phyloP scores from a whole-genome alignment of 30 jellyfish, hydroid and myxozoan genomes.

The Turritopsis rubra region DNA sequence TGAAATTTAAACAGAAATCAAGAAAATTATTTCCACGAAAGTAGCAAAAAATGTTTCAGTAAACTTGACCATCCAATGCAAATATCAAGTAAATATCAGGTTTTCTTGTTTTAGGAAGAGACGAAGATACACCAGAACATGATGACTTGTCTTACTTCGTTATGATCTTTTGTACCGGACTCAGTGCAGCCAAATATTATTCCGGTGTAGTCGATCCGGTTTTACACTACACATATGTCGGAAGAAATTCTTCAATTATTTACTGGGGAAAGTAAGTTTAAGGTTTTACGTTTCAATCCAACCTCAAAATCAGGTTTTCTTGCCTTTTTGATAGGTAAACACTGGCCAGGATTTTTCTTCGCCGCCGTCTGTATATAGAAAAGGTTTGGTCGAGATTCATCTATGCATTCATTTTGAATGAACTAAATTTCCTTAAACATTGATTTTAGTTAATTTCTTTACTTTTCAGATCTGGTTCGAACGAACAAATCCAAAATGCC shows the following conservation, averaged over 20 bases:
- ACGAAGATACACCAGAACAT: background rate
- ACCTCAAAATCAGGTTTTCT: too few relatives aligned
- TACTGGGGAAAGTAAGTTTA: constrained; percentile 1
- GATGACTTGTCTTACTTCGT: background rate
- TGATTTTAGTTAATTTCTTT: background rate
- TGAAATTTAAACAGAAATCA: too few relatives aligned
- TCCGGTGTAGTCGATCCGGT: constrained; percentile 3
- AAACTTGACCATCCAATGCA: too few relatives aligned
- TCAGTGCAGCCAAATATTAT: background rate
- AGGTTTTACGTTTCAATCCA: too few relatives aligned
- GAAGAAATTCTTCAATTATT: background rate
- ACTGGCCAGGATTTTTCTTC: too few relatives aligned
- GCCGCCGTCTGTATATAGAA: too few relatives aligned
- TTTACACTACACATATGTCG: background rate
- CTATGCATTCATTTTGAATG: background rate
- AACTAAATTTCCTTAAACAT: too few relatives aligned
- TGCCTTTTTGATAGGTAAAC: too few relatives aligned
- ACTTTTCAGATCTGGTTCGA: background rate
- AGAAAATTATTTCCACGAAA: too few relatives aligned
- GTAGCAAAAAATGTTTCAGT: too few relatives aligned
- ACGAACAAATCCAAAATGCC: constrained; percentile 6
- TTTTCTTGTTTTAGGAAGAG: background rate
- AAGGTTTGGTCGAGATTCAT: too few relatives aligned
- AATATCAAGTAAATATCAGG: background rate
- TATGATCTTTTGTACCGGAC: constrained; percentile 13